Conservation (phyloP, 1,140 invertebrate species). For the Apis mellifera region Amel_HAv3.1 CM009932.2:11401501-11402000, state of each 20-base stretch:
- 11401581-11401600: conserved; percentile 77
- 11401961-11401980: neutral
- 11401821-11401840: neutral
- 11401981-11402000: conserved; percentile 65
- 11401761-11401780: conserved; percentile 27
- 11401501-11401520: conserved; percentile 76
- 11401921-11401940: neutral
- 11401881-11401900: no score
- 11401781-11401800: conserved; percentile 26
- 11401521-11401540: conserved; percentile 75
- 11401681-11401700: conserved; percentile 54
- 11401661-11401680: conserved; percentile 70
- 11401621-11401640: conserved; percentile 77
- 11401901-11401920: conserved; percentile 15
- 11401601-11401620: conserved; percentile 75
- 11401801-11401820: conserved; percentile 7
- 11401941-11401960: conserved; percentile 11
- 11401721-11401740: neutral
- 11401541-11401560: conserved; percentile 60
- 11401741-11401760: neutral
- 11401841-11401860: no score
- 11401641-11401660: conserved; percentile 62
- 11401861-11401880: no score
- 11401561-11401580: conserved; percentile 74
- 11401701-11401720: conserved; percentile 39